Base-by-base conservation (phyloP, 2,888 invertebrate genomes). In the Eupithecia centaureata region DNA sequence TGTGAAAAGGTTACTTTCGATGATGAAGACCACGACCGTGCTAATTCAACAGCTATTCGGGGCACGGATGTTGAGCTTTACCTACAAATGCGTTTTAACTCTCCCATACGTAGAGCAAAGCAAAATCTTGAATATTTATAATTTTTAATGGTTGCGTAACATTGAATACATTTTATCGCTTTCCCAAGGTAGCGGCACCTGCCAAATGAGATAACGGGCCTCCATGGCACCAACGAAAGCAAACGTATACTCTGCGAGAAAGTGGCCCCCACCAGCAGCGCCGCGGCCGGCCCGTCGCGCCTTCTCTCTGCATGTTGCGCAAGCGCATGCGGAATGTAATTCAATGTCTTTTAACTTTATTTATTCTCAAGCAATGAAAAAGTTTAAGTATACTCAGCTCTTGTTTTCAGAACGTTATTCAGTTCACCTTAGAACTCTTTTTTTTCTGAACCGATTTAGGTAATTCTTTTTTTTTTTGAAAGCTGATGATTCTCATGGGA, bases 161-260 rank as follows among this genome's bases (percentile, higher is more conserved):
- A 78, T 80, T 81, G 81, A 83, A 82, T 86, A 85, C 74, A 82
- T 86, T 86, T 88, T 85, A 89, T 88, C 86, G 91, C 91, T 92
- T 92, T 92, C 92, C 86, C 90, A 87, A 82, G 81, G 80, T 80
- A 84, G 81, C 84, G 82, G 86, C 92, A 92, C 92, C 92, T 92
- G 92, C 88, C 86, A 86, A 91, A 92, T 91, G 90, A 89, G 88
- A 88, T 92, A 91, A 91, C 91, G 91, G 89, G 78, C 83, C 84
- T 84, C 78, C 77, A 77, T 83, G 84, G 82, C 83, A 82, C 84
- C 83, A 90, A 91, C 88, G 91, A 92, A 93, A 92, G 92, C 90
- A 92, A 92, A 89, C 87, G 91, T 88, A 85, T 85, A 86, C 81
- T 81, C 85, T 84, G 81, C 84, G 91, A 87, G 91, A 92, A 92